Percentiles rank a stretch among this genome's conserved stretches.
These are phyloP conservation scores for Empidonax alnorum DNA, from an alignment of 2,113 vertebrate species.

Conservation along the genomic window DNA sequence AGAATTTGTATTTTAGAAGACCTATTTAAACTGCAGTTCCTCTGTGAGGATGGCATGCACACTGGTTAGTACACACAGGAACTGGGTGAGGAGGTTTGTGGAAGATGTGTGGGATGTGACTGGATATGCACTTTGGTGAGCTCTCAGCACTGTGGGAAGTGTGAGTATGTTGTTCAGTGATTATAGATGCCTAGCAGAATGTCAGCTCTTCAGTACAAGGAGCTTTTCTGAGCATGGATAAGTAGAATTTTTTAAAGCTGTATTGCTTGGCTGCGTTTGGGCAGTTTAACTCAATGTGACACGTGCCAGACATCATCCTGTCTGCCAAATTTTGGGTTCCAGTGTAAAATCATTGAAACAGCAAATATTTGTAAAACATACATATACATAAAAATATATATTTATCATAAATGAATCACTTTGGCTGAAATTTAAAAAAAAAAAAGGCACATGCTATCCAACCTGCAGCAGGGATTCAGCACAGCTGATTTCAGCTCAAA, in stretches of 20 bases:
- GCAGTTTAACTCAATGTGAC: neutral
- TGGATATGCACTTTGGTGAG: conserved; percentile 13
- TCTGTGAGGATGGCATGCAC: neutral
- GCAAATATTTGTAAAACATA: neutral
- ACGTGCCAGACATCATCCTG: neutral
- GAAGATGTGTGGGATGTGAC: neutral
- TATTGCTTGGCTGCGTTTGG: neutral
- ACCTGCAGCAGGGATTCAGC: neutral
- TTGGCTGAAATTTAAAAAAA: neutral
- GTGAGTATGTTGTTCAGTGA: neutral
- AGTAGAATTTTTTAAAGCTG: neutral
- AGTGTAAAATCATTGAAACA: neutral
- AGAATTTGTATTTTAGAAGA: neutral
- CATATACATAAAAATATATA: neutral
- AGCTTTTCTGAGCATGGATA: neutral
- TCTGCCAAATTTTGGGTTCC: neutral
- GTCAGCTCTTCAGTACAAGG: neutral
- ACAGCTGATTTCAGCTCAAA: neutral
- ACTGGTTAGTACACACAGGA: neutral
- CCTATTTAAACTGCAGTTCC: neutral
- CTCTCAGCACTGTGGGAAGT: conserved; percentile 2
- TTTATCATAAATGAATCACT: neutral
- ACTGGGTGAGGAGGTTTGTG: neutral
- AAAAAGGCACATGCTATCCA: neutral
- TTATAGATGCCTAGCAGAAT: conserved; percentile 16